Conservation (phyloP, 2,113 vertebrate species). For the Hiodon alosoides region DNA sequence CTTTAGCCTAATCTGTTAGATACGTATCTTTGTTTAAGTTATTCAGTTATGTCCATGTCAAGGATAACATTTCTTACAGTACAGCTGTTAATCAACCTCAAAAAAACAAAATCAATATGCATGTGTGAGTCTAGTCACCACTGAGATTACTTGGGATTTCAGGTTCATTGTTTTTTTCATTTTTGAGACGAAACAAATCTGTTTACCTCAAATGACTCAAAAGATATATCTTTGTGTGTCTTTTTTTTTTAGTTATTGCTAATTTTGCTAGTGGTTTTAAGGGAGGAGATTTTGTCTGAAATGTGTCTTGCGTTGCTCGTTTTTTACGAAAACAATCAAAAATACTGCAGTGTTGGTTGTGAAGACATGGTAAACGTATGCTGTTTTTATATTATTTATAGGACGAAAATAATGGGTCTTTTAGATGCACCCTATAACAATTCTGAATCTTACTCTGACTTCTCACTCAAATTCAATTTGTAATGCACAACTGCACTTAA, state of each 20-base stretch:
- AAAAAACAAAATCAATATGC: conserved; percentile 48
- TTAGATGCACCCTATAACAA: background rate
- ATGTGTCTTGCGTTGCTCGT: background rate
- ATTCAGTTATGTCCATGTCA: conserved; percentile 35
- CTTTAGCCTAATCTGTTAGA: conserved; percentile 15
- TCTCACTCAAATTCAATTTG: background rate
- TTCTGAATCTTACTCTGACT: background rate
- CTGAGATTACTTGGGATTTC: background rate
- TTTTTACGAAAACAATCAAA: too few species aligned
- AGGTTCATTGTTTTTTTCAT: conserved; percentile 57
- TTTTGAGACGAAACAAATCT: conserved; percentile 52
- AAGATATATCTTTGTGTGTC: conserved; percentile 24
- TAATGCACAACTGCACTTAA: background rate
- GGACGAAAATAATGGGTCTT: background rate
- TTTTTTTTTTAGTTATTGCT: conserved; percentile 26
- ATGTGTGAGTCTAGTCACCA: conserved; percentile 26
- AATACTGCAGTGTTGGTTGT: background rate
- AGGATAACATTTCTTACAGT: conserved; percentile 23
- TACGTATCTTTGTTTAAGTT: background rate
- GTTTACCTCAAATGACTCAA: conserved; percentile 24
- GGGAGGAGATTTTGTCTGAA: background rate
- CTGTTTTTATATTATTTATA: conserved; percentile 3
- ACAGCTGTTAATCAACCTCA: conserved; percentile 64
- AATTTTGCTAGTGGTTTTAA: conserved; percentile 11
- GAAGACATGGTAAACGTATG: conserved; percentile 29